Evolutionary conservation across 2,888 invertebrate species (phyloP).

Genomic region (Perithous albicinctus): DNA sequence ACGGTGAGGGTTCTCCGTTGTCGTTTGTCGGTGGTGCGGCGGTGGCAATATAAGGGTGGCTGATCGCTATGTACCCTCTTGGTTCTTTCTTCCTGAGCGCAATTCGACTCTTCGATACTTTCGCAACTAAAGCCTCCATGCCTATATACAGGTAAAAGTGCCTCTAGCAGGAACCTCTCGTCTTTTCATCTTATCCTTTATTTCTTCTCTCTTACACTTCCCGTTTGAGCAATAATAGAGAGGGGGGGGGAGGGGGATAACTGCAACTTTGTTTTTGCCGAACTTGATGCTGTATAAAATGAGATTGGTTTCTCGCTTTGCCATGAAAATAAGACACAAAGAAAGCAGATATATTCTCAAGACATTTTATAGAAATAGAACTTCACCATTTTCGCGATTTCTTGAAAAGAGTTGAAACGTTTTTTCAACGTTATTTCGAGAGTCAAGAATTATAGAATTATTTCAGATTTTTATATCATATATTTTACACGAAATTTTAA

Average conservation of each 20-base stretch:
- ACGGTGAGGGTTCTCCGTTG: conserved; percentile 40
- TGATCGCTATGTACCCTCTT: conserved; percentile 52
- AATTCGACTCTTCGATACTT: conserved; percentile 74
- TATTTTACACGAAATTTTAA: no score
- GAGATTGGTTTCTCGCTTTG: no score
- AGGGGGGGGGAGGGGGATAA: no score
- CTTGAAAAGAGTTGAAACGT: no score
- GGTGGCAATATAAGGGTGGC: conserved; percentile 47
- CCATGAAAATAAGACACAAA: no score
- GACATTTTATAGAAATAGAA: no score
- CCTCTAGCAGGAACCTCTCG: conserved; percentile 49
- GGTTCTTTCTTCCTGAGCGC: conserved; percentile 66
- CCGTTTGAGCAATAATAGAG: conserved; percentile 34
- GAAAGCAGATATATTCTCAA: no score
- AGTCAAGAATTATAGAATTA: no score
- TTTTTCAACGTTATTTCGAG: no score
- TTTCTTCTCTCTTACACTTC: conserved; percentile 57
- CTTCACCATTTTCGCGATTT: no score
- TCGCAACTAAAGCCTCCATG: conserved; percentile 56
- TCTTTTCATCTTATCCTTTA: conserved; percentile 52
- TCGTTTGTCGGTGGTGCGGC: conserved; percentile 14
- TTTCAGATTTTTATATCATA: no score
- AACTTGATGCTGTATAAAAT: conserved; percentile 77
- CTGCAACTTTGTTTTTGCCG: conserved; percentile 82
- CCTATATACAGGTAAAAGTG: conserved; percentile 65